Base-by-base conservation (phyloP, 2,888 invertebrate species). In the Unio delphinus region DNA sequence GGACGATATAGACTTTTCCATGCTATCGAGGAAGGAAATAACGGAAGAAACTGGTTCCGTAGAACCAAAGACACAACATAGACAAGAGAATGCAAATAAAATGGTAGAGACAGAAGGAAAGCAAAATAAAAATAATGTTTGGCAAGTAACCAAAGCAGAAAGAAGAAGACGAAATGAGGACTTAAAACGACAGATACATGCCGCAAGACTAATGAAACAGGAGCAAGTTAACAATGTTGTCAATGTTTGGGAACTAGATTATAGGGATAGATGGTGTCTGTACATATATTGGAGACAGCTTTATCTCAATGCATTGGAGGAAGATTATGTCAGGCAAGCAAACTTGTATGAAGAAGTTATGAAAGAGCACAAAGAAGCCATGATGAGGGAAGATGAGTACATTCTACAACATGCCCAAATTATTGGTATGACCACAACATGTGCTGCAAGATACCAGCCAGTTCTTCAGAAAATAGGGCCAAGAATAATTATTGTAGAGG, bases 401-500 rank as follows among this genome's bases (percentile, higher is more conserved):
- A 76, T 88, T 7, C 75, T 88, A 70, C 66, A 73, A 30, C 69
- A 68, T 7, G 77, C 83, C 11, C 76, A 75, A n/a, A 80, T 89
- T 0, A 82, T 89, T 66, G 88, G 85, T 20, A 86, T 89, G 87
- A 89, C 89, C 58, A 89, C 88, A 45, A 88, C 89, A 8, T 83
- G 81, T 15, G 86, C 88, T 54, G 87, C 88, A 15, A 69, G 80
- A 65, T 86, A 86, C 66, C 77, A 76, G 15, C 56, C 73, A 20
- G 66, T 83, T 11, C 70, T 89, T 17, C 78, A 82, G 55, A 70
- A 79, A n/a, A 78, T 91, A 30, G 78, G 86, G 7, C 90, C 90
- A 30, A 79, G 79, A 28, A 88, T 91, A 64, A 86, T 92, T 7
- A 87, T 92, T 26, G 94, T 96, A 0, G 96, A 96, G 89, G 96